Percentiles rank a stretch among this genome's conserved stretches.
phyloP scores from a whole-genome alignment of 2,888 invertebrate species.

The Philaethria dido region DNA sequence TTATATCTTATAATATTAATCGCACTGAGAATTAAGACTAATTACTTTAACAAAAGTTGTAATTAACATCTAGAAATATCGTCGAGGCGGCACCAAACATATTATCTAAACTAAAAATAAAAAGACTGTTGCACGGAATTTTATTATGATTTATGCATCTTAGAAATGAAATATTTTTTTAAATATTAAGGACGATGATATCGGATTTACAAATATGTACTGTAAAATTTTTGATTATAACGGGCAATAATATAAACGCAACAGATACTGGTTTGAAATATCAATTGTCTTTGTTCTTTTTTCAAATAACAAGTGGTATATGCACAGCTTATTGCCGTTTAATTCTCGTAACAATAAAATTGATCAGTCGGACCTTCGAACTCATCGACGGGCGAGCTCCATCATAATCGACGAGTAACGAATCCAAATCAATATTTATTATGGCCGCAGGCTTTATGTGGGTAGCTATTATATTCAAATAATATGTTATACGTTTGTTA shows the following conservation, averaged over 20 bases:
- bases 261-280: conserved; percentile 7
- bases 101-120: too few relatives aligned
- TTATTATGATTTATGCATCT: too few relatives aligned
- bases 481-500: not conserved
- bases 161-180: too few relatives aligned
- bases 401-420: conserved; percentile 22
- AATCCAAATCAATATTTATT: conserved; percentile 17
- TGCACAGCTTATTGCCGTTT: conserved; percentile 21
- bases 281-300: conserved; percentile 9
- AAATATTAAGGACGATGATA: too few relatives aligned
- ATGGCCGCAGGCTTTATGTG: not conserved
- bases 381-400: conserved; percentile 14
- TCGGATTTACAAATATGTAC: too few relatives aligned
- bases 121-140: too few relatives aligned
- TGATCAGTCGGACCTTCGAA: conserved; percentile 23
- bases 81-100: too few relatives aligned
- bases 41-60: too few relatives aligned
- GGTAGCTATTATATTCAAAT: not conserved
- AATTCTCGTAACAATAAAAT: conserved; percentile 21
- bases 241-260: not conserved
- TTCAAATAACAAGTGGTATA: conserved; percentile 17
- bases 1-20: too few relatives aligned
- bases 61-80: too few relatives aligned
- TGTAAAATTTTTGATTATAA: too few relatives aligned
- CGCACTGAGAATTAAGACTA: too few relatives aligned